Evolutionary conservation across 2,797 vertebrate genomes (phyloP), one percentile per base, ranked within the genome.

Genomic region (Anguilla obscura): DNA sequence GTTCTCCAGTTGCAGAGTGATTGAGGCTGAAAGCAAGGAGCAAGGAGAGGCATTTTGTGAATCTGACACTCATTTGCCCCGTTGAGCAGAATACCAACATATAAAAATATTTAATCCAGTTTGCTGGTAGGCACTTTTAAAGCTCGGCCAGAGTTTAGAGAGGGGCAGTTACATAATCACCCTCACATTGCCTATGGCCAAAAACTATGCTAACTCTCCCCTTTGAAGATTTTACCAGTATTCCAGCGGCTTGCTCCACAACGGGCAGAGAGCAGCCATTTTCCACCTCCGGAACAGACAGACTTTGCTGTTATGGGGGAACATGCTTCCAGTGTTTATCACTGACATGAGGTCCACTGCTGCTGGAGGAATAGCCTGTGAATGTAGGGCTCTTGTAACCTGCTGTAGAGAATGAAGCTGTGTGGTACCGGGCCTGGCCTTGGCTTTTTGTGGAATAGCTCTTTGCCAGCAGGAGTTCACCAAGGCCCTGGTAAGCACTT

Each of bases 61-160:
- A 82, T n/a, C 45, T 82, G 79, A 82, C 79, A 82, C 79, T 82
- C 16, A 80, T 2, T 82, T 82, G 50, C 79, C 40, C 18, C 14
- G 18, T 18, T 24, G 18, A 82, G 45, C 6, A 24, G 79, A 12
- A 82, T 82, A 48, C 21, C 21, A 21, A 50, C 79, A 48, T n/a
- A 45, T n/a, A 16, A 3, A 76, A 76, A 76, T 40, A 8, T 76
- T 40, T 76, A 40, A 80, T 40, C 79, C 79, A 50, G 40, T 48
- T 82, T 82, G 21, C 45, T 82, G 24, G 79, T 82, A 12, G 79
- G 21, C 21, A 82, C 45, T 1, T 50, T 50, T 18, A 45, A 82
- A 82, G 21, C 79, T 50, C 21, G 40, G 79, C 79, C 45, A 79
- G 12, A 50, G 18, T 82, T 24, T 50, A 82, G 18, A 82, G 14